These are phyloP conservation scores for Phataginus tricuspis DNA, from an alignment of 2,797 vertebrate species.

Conservation along the genomic window DNA sequence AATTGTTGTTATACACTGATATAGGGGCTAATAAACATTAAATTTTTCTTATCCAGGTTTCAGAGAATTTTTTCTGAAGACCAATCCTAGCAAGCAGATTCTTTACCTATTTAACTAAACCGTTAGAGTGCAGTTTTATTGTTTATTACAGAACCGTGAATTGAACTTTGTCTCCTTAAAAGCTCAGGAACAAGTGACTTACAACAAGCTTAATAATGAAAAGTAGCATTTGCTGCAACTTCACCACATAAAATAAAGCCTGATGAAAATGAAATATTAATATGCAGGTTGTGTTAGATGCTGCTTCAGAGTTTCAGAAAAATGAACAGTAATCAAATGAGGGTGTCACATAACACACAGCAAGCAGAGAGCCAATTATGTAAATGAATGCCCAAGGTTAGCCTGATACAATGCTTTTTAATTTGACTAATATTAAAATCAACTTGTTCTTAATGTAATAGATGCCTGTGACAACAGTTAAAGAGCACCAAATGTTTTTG, in stretches of 20 bases:
- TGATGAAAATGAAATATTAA: conserved; percentile 76
- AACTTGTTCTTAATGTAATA: conserved; percentile 79
- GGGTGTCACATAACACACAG: conserved; percentile 70
- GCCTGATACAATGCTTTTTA: conserved; percentile 80
- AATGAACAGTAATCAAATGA: conserved; percentile 76
- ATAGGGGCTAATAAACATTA: neutral
- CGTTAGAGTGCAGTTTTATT: neutral
- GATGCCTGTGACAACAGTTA: conserved; percentile 79
- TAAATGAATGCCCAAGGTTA: conserved; percentile 81
- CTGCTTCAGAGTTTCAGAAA: conserved; percentile 67
- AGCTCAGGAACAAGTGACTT: conserved; percentile 13
- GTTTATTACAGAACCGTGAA: neutral
- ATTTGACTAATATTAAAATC: conserved; percentile 82
- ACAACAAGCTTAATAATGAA: conserved; percentile 60
- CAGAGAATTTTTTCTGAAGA: neutral
- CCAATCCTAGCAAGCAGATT: neutral
- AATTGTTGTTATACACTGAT: neutral
- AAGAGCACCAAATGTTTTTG: conserved; percentile 80
- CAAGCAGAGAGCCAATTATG: conserved; percentile 77
- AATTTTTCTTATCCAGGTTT: neutral
- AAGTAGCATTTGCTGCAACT: conserved; percentile 51
- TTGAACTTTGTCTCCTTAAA: neutral
- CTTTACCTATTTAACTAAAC: neutral
- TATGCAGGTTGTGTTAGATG: conserved; percentile 64
- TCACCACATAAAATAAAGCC: conserved; percentile 54